Evolutionary conservation across 1,140 invertebrate species (phyloP).

Genomic region (Drosophila lacertosa): DNA sequence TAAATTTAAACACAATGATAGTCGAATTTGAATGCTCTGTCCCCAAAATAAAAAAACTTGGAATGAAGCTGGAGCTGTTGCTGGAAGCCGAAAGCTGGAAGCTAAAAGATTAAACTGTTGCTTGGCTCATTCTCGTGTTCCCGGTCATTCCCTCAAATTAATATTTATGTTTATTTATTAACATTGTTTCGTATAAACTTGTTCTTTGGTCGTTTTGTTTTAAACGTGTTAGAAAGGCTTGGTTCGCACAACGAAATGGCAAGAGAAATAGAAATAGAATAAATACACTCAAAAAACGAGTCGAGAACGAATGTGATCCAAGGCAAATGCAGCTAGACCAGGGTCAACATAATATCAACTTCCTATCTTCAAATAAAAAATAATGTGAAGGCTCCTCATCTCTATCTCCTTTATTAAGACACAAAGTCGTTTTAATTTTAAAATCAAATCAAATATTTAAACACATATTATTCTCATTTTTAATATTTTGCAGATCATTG

Average conservation of each 20-base stretch:
- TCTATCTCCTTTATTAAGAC: no score
- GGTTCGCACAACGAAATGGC: conserved; percentile 65
- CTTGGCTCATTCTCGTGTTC: conserved; percentile 16
- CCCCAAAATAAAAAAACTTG: neutral
- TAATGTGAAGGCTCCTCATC: no score
- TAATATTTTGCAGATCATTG: no score
- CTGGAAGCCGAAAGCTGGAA: neutral
- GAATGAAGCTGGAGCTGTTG: conserved; percentile 4
- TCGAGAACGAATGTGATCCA: neutral
- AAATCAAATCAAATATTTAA: no score
- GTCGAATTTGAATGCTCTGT: conserved; percentile 22
- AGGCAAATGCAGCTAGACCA: no score
- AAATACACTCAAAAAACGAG: conserved; percentile 49
- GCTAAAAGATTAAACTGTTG: neutral
- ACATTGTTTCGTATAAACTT: conserved; percentile 78
- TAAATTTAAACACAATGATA: conserved; percentile 4
- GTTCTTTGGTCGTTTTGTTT: conserved; percentile 76
- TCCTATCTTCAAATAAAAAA: no score
- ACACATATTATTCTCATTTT: no score
- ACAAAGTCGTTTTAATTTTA: no score
- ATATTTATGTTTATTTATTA: conserved; percentile 81
- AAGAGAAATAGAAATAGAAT: conserved; percentile 39
- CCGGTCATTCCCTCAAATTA: conserved; percentile 72
- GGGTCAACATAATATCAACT: no score
- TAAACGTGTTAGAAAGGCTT: conserved; percentile 82